These are phyloP conservation scores for Saccopteryx bilineata DNA, from an alignment of 2,113 vertebrate species.

Conservation along the genomic window DNA sequence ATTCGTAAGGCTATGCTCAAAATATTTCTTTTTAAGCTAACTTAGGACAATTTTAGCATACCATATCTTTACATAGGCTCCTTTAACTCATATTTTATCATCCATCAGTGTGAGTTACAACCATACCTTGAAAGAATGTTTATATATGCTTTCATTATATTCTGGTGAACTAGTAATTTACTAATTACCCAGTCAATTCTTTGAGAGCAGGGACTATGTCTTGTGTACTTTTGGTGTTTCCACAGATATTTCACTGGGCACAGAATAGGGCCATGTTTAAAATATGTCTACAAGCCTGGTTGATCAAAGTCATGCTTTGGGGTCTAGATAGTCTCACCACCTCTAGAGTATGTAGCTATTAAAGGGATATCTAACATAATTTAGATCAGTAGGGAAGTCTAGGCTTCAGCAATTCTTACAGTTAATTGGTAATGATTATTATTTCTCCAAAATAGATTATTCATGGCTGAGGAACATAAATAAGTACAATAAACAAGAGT, in stretches of 20 bases:
- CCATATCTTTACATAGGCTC: not conserved
- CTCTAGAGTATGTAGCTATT: not conserved
- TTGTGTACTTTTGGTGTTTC: not conserved
- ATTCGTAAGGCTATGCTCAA: slow-evolving; percentile 75
- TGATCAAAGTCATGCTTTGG: not conserved
- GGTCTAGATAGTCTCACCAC: not conserved
- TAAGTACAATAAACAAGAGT: not conserved
- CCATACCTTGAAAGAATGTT: not conserved
- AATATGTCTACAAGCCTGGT: not conserved
- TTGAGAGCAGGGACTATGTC: not conserved
- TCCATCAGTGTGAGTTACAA: not conserved
- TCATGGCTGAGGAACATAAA: not conserved
- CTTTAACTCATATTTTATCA: not conserved
- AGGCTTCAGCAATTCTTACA: not conserved
- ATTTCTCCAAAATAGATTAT: not conserved
- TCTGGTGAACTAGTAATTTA: not conserved
- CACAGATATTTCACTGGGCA: not conserved
- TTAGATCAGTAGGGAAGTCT: not conserved
- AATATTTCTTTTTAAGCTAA: slow-evolving; percentile 45
- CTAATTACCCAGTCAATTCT: not conserved
- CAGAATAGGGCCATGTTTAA: not conserved
- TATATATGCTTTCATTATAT: not conserved
- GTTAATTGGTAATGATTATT: not conserved
- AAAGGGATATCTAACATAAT: not conserved
- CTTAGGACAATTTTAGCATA: slow-evolving; percentile 49